These are phyloP conservation scores for Amblyopsis hoosieri DNA, from an alignment of 2,797 vertebrate genomes.

Conservation along the genomic window DNA sequence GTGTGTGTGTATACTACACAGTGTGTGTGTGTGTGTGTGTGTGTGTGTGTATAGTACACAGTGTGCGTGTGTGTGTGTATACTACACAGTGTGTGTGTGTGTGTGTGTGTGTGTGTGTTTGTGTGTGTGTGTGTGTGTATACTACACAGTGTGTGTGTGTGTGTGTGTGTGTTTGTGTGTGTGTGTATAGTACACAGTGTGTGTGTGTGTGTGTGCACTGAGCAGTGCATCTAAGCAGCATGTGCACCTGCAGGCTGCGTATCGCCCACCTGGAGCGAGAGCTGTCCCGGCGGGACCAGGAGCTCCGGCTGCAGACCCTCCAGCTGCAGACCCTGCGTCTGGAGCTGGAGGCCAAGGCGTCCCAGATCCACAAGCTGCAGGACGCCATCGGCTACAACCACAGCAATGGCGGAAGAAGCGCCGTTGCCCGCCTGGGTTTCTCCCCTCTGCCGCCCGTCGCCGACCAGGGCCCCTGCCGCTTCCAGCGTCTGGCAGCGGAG, in stretches of 20 bases:
- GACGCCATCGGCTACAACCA: constrained; percentile 79
- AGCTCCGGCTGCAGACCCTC: constrained; percentile 64
- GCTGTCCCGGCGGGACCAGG: constrained; percentile 66
- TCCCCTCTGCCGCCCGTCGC: constrained; percentile 62
- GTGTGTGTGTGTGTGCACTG: no score
- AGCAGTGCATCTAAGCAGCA: background rate
- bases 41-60: no score
- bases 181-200: no score
- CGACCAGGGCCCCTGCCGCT: constrained; percentile 78
- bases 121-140: no score
- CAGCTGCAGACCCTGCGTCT: constrained; percentile 70
- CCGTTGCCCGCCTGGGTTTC: constrained; percentile 21
- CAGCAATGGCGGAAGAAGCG: background rate
- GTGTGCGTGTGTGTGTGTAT: no score
- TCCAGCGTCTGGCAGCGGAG: constrained; percentile 77
- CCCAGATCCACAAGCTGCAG: constrained; percentile 82
- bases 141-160: no score
- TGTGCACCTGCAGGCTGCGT: constrained; percentile 44
- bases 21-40: no score
- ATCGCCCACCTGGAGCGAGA: constrained; percentile 76
- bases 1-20: no score
- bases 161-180: no score
- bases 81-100: no score
- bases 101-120: no score
- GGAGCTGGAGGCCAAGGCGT: constrained; percentile 74